These are phyloP conservation scores for Mycetomoellerius zeteki DNA, from an alignment of 1,140 invertebrate species.

Conservation along the genomic window DNA sequence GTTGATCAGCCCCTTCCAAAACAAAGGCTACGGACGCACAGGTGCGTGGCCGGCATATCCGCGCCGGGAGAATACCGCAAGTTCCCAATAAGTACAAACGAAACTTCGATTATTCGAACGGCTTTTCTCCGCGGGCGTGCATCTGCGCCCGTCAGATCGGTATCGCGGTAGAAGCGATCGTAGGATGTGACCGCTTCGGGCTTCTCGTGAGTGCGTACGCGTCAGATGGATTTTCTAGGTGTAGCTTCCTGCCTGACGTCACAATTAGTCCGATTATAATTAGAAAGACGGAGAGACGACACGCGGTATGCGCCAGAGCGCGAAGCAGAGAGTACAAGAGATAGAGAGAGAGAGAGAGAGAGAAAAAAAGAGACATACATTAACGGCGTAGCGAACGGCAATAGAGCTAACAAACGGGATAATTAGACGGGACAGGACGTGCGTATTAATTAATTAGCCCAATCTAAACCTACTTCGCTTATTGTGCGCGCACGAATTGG, in stretches of 20 bases:
- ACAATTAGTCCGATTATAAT: slow-evolving; percentile 86
- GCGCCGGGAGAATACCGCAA: slow-evolving; percentile 14
- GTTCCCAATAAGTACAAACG: slow-evolving; percentile 46
- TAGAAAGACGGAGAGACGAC: slow-evolving; percentile 78
- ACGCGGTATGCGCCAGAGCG: slow-evolving; percentile 2
- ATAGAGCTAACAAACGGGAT: slow-evolving; percentile 85
- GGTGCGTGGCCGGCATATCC: background rate
- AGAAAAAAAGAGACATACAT: slow-evolving; percentile 62
- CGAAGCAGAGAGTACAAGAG: background rate
- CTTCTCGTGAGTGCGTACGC: slow-evolving; percentile 47
- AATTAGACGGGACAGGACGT: slow-evolving; percentile 87
- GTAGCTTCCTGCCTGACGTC: slow-evolving; percentile 86
- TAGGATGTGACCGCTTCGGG: slow-evolving; percentile 45
- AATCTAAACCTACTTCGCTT: slow-evolving; percentile 86
- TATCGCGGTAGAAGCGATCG: slow-evolving; percentile 63
- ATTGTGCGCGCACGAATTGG: slow-evolving; percentile 79
- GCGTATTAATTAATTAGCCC: slow-evolving; percentile 87
- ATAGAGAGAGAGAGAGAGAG: background rate
- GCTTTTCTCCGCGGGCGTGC: slow-evolving; percentile 42
- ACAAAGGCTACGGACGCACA: background rate
- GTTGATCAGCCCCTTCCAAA: background rate
- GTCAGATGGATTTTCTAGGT: slow-evolving; percentile 83
- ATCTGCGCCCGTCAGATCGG: slow-evolving; percentile 57
- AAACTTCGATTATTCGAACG: slow-evolving; percentile 34
- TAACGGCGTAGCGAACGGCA: slow-evolving; percentile 81